Percentiles rank a stretch among this genome's conserved stretches.
phyloP scores from a whole-genome alignment of 2,797 vertebrate species.

The Luscinia megarhynchos region DNA sequence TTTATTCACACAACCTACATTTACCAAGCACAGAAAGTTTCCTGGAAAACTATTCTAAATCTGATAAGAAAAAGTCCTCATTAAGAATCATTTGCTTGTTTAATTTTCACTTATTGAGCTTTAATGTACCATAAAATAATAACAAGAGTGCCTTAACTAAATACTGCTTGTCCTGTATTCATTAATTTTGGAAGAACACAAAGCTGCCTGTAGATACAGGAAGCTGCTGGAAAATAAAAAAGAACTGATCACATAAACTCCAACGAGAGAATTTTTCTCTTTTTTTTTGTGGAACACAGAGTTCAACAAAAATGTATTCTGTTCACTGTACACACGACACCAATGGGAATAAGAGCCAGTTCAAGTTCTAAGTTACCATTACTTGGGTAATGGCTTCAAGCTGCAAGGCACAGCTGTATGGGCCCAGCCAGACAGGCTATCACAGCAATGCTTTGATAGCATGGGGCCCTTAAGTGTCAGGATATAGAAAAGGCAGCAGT shows the following conservation, averaged over 20 bases:
- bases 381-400: conserved; percentile 80
- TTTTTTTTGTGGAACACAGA: conserved; percentile 16
- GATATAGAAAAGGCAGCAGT: conserved; percentile 85
- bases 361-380: conserved; percentile 76
- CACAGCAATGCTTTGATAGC: conserved; percentile 83
- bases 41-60: conserved; percentile 13
- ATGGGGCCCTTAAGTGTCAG: conserved; percentile 84
- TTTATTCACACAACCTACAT: neutral
- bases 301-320: conserved; percentile 67
- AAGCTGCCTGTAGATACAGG: conserved; percentile 64
- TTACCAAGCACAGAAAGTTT: neutral
- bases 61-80: conserved; percentile 50
- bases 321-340: conserved; percentile 76
- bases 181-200: conserved; percentile 63
- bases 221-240: conserved; percentile 71
- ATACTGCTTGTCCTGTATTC: conserved; percentile 6
- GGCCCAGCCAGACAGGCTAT: conserved; percentile 79
- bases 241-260: conserved; percentile 18
- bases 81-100: conserved; percentile 56
- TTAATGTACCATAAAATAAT: conserved; percentile 43
- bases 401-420: conserved; percentile 79
- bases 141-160: conserved; percentile 37
- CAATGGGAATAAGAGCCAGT: conserved; percentile 76
- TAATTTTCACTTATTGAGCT: conserved; percentile 46
- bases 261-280: conserved; percentile 37